phyloP scores from a whole-genome alignment of 2,888 invertebrate species.

The Chrysodeixis includens region DNA sequence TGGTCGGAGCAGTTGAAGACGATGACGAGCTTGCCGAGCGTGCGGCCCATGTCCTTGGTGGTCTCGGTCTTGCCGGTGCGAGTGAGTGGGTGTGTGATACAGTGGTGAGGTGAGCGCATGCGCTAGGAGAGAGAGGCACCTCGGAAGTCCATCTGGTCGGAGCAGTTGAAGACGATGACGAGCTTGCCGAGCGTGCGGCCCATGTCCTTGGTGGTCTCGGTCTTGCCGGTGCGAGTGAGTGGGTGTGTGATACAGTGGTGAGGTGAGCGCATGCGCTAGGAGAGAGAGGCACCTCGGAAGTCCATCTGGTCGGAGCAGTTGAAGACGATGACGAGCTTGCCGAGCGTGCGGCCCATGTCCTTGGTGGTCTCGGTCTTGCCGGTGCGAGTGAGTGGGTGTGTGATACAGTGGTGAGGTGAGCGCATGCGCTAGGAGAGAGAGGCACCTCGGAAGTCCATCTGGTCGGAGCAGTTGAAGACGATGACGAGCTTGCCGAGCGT shows the following conservation, averaged over 20 bases:
- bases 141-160: conserved; percentile 98
- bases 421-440: too few relatives aligned
- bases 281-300: conserved; percentile 90
- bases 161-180: conserved; percentile 97
- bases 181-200: conserved; percentile 96
- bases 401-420: neutral
- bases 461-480: conserved; percentile 97
- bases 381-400: too few relatives aligned
- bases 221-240: conserved; percentile 97
- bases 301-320: conserved; percentile 99
- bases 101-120: neutral
- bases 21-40: conserved; percentile 96
- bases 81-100: too few relatives aligned
- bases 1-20: conserved; percentile 98
- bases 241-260: neutral
- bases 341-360: conserved; percentile 96
- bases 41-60: conserved; percentile 97
- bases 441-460: conserved; percentile 96
- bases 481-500: conserved; percentile 97
- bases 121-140: conserved; percentile 74
- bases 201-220: conserved; percentile 98
- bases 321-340: conserved; percentile 97
- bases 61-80: conserved; percentile 98
- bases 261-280: neutral
- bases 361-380: conserved; percentile 98